phyloP scores from a whole-genome alignment of 1,140 invertebrate genomes.

The Bombus impatiens region DNA sequence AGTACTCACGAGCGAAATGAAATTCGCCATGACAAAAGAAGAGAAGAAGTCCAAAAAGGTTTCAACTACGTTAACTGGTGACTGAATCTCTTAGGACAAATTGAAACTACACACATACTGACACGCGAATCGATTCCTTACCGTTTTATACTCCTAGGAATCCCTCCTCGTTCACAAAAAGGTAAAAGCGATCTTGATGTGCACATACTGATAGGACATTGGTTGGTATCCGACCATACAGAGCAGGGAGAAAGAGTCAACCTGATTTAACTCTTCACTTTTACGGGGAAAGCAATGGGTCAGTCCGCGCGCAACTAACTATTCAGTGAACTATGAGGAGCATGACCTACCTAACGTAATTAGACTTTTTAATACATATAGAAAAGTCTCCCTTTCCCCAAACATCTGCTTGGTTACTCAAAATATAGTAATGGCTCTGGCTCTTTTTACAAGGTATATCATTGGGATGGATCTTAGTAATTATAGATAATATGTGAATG shows the following conservation, averaged over 20 bases:
- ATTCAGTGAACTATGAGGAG: slow-evolving; percentile 52
- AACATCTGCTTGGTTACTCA: background rate
- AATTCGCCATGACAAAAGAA: slow-evolving; percentile 22
- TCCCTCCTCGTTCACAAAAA: slow-evolving; percentile 74
- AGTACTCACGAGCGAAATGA: slow-evolving; percentile 49
- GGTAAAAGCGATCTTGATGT: slow-evolving; percentile 75
- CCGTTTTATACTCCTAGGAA: slow-evolving; percentile 76
- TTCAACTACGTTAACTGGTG: background rate
- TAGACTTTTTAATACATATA: slow-evolving; percentile 48
- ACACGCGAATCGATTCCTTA: slow-evolving; percentile 64
- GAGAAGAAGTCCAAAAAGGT: background rate
- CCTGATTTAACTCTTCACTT: slow-evolving; percentile 76
- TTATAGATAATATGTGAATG: background rate
- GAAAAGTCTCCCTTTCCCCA: slow-evolving; percentile 21
- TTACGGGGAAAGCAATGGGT: slow-evolving; percentile 71
- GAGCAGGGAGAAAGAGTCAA: slow-evolving; percentile 75
- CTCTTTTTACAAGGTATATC: background rate
- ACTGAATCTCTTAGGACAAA: slow-evolving; percentile 34
- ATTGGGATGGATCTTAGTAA: background rate
- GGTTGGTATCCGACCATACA: slow-evolving; percentile 74
- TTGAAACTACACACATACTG: slow-evolving; percentile 62
- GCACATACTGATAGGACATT: slow-evolving; percentile 73
- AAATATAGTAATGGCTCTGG: background rate
- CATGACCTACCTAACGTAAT: slow-evolving; percentile 55
- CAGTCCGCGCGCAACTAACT: slow-evolving; percentile 50